Percentiles rank a stretch among this genome's conserved stretches.
Evolutionary conservation across 2,797 vertebrate genomes (phyloP).

Genomic region (Numenius phaeopus): DNA sequence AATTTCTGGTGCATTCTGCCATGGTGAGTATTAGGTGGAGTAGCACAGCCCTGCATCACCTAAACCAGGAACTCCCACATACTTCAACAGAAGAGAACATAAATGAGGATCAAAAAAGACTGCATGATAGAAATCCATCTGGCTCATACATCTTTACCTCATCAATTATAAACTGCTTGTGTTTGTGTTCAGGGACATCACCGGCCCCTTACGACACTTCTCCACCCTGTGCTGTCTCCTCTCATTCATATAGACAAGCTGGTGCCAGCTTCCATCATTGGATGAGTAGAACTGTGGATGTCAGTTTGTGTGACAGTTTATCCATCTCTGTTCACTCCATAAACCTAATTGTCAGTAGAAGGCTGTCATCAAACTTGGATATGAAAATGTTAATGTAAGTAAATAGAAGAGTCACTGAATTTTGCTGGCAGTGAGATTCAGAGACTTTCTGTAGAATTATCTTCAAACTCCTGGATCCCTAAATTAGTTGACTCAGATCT

Average conservation of each 20-base stretch:
- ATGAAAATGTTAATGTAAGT: conserved; percentile 7
- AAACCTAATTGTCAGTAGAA: conserved; percentile 15
- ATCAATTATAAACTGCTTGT: conserved; percentile 27
- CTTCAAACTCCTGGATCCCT: neutral
- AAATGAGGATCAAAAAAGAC: neutral
- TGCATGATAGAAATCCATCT: neutral
- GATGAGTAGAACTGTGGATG: neutral
- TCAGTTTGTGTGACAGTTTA: conserved; percentile 34
- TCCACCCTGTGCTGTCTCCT: neutral
- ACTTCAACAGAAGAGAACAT: neutral
- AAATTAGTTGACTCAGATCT: neutral
- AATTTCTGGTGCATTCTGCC: neutral
- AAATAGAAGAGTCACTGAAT: neutral
- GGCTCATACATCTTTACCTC: conserved; percentile 1
- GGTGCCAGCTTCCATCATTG: conserved; percentile 21
- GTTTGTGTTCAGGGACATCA: neutral
- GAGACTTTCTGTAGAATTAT: neutral
- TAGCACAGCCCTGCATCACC: neutral
- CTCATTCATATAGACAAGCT: neutral
- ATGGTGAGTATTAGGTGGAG: accelerated
- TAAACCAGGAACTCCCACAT: accelerated
- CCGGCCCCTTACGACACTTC: neutral
- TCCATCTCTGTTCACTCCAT: neutral
- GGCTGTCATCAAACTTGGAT: conserved; percentile 2
- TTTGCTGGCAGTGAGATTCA: neutral